Base-by-base conservation (phyloP, 2,888 invertebrate genomes). In the Eristalis pertinax region DNA sequence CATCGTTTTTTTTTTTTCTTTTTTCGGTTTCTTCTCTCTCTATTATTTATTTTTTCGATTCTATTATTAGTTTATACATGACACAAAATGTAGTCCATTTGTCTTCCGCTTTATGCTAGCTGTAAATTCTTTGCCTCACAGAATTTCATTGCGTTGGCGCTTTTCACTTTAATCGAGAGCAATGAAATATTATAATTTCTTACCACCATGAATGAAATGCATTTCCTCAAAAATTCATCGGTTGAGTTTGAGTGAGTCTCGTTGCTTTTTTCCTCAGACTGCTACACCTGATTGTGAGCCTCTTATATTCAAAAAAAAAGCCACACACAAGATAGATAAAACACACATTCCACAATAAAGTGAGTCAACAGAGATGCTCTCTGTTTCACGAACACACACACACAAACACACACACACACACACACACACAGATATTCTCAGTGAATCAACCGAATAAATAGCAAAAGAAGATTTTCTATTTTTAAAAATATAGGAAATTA, bases 401-500 rank as follows among this genome's bases (percentile, higher is more conserved):
- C n/a, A n/a, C n/a, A n/a, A n/a, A n/a, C n/a, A 75, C 24, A 76
- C 81, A 76, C 22, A 63, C 58, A 60, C 67, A 76, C 84, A 62
- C 81, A 75, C 24, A 76, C 81, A 76, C 22, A 63, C 58, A 60
- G n/a, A 26, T 63, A 58, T 65, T 43, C 58, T 67, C 50, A 19
- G 58, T 69, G 38, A 85, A 85, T 67, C 81, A 64, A 77, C 73
- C 63, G 68, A 80, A 84, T 67, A 77, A 82, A 82, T 77, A 85
- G 68, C 77, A 70, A n/a, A n/a, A n/a, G 74, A 82, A 19, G 62
- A 64, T 78, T 82, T 82, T 82, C 86, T 86, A 86, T 86, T 86
- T 86, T 86, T 86, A 86, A 82, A 86, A 82, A 78, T 65, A 70
- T 70, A 78, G 65, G 65, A 77, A 85, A 82, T 82, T 74, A 82